Evolutionary conservation across 2,113 vertebrate species (phyloP), one percentile per base, ranked within the genome.

Genomic region (Progne subis): DNA sequence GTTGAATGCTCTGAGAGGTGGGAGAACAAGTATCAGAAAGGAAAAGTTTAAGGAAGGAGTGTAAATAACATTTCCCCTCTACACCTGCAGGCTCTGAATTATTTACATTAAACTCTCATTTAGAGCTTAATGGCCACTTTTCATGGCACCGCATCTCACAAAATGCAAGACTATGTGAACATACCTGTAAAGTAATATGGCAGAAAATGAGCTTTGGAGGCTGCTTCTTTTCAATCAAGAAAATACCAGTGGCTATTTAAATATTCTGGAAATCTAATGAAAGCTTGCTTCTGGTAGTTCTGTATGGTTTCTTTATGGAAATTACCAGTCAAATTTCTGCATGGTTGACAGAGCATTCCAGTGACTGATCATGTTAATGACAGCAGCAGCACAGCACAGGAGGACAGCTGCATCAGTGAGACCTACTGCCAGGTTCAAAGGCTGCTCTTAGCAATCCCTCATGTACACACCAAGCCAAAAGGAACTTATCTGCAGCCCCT

Each of bases 81-180:
- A 29, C 29, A 70, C 29, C 49, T 85, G 72, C 53, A 15, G 28
- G 31, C 74, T 82, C 84, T 46, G 53, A 72, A 41, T 91, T 90
- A 69, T 91, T 95, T 64, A 61, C 61, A 57, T 82, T 85, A 60
- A 90, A 64, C 13, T 94, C 21, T 53, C 57, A 44, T 90, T 95
- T 91, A 90, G 52, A 90, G 21, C 39, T 84, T 63, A 71, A 63
- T 75, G 44, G 14, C 31, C 31, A 49, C 53, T 82, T 70, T 81
- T 77, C 32, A 17, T 87, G 52, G 82, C 49, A 60, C 16, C 31
- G 14, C 24, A 64, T 85, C 70, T 76, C 60, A 64, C 57, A 87
- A 87, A 94, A 91, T 60, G 52, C 34, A 68, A 87, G 41, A 13
- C 63, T 59, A 2, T 29, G 26, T 15, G 53, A 82, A 56, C 3